Percentiles rank a stretch among this genome's conserved stretches.
phyloP scores from a whole-genome alignment of 2,113 vertebrate genomes.

The Amazona guildingii region DNA sequence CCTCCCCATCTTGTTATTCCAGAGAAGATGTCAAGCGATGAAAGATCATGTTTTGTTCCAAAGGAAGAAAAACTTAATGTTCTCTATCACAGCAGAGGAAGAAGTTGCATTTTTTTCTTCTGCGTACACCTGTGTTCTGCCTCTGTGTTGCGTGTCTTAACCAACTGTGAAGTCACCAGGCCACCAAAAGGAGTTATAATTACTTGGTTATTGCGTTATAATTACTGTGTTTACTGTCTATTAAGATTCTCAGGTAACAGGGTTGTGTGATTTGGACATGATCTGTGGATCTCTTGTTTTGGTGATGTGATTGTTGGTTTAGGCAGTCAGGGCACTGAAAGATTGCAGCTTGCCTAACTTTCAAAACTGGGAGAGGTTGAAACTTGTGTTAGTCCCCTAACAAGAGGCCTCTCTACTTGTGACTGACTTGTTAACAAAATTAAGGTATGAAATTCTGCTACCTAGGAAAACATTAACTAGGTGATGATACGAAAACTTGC shows the following conservation, averaged over 20 bases:
- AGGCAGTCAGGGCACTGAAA: background rate
- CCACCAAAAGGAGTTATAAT: background rate
- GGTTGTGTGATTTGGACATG: background rate
- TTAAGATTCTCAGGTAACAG: background rate
- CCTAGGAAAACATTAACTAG: background rate
- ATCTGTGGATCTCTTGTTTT: background rate
- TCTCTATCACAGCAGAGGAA: background rate
- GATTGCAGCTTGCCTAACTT: background rate
- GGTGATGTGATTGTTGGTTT: background rate
- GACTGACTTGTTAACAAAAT: background rate
- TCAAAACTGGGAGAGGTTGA: background rate
- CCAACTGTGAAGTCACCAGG: background rate
- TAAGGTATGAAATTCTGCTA: background rate
- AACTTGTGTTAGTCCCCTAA: background rate
- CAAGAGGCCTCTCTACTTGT: background rate
- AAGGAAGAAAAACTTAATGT: background rate
- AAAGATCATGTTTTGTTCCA: background rate
- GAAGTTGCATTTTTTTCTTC: background rate
- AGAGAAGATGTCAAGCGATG: background rate
- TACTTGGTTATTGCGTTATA: background rate
- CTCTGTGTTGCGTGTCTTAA: background rate
- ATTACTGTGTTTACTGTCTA: background rate
- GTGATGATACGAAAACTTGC: background rate
- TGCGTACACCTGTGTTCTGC: background rate
- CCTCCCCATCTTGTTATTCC: background rate